Evolutionary conservation across 2,113 vertebrate species (phyloP).

Genomic region (Xiphophorus hellerii): DNA sequence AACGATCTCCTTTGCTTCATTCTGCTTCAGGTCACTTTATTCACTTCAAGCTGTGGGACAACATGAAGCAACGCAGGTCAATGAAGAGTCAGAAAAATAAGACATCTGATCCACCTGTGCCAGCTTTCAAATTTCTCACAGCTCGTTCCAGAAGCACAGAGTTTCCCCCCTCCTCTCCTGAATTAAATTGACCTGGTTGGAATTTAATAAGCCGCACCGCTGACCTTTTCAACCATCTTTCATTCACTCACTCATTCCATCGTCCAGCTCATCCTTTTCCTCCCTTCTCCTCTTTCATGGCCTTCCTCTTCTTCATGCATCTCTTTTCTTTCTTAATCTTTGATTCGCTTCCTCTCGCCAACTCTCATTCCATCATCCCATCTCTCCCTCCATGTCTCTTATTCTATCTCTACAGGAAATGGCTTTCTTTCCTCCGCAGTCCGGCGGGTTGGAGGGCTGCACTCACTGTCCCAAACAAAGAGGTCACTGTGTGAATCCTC

Average conservation of each 20-base stretch:
- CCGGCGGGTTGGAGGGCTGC: constrained; percentile 59
- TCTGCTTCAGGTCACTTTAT: too few relatives aligned
- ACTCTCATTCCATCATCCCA: constrained; percentile 48
- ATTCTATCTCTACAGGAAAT: constrained; percentile 79
- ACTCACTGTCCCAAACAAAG: constrained; percentile 83
- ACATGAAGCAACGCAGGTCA: not conserved
- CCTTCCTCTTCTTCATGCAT: constrained; percentile 32
- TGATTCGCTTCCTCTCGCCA: constrained; percentile 45
- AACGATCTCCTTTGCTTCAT: too few relatives aligned
- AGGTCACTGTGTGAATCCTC: constrained; percentile 83
- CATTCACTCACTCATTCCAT: constrained; percentile 54
- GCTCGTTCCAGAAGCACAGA: not conserved
- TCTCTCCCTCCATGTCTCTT: constrained; percentile 55
- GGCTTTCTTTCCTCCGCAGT: constrained; percentile 72
- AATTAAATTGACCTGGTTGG: constrained; percentile 9
- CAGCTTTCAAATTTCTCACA: not conserved
- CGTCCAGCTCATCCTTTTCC: constrained; percentile 50
- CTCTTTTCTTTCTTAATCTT: constrained; percentile 56
- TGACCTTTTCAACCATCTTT: constrained; percentile 58
- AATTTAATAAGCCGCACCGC: constrained; percentile 26
- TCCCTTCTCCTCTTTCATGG: constrained; percentile 68
- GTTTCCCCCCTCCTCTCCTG: not conserved
- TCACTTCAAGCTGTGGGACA: not conserved
- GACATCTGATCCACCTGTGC: not conserved
- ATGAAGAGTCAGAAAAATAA: too few relatives aligned